Evolutionary conservation across 1,140 invertebrate species (phyloP).

Genomic region (Vanessa atalanta): DNA sequence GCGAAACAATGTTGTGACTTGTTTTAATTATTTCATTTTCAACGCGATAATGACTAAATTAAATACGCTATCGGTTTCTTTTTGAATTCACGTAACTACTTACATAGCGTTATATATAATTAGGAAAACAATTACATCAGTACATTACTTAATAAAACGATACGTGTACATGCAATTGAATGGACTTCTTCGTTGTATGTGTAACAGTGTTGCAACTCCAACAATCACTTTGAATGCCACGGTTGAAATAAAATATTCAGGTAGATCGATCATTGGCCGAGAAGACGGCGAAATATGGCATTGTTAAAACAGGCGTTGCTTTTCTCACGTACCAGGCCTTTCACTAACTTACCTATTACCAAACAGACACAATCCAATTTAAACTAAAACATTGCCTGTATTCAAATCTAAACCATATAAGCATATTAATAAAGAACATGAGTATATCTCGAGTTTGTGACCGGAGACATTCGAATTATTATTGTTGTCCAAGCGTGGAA

Average conservation of each 20-base stretch:
- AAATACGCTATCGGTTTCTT: not conserved
- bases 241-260: conserved; percentile 71
- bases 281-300: conserved; percentile 74
- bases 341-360: conserved; percentile 73
- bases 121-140: conserved; percentile 14
- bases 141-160: conserved; percentile 10
- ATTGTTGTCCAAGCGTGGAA: conserved; percentile 75
- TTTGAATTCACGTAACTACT: conserved; percentile 8
- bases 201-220: conserved; percentile 17
- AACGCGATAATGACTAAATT: conserved; percentile 10
- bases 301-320: conserved; percentile 73
- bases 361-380: conserved; percentile 56
- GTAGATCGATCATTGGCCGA: conserved; percentile 72
- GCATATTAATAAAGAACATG: conserved; percentile 28
- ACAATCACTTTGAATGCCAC: conserved; percentile 57
- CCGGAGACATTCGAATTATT: conserved; percentile 63
- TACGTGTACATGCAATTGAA: conserved; percentile 29
- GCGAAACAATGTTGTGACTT: conserved; percentile 9
- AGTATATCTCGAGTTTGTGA: conserved; percentile 19
- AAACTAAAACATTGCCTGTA: conserved; percentile 26
- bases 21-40: conserved; percentile 6
- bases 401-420: conserved; percentile 38
- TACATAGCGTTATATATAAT: not conserved
- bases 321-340: conserved; percentile 76
- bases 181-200: not conserved